Evolutionary conservation across 2,797 vertebrate species (phyloP), one percentile per base, ranked within the genome.

Genomic region (Amblyraja radiata): DNA sequence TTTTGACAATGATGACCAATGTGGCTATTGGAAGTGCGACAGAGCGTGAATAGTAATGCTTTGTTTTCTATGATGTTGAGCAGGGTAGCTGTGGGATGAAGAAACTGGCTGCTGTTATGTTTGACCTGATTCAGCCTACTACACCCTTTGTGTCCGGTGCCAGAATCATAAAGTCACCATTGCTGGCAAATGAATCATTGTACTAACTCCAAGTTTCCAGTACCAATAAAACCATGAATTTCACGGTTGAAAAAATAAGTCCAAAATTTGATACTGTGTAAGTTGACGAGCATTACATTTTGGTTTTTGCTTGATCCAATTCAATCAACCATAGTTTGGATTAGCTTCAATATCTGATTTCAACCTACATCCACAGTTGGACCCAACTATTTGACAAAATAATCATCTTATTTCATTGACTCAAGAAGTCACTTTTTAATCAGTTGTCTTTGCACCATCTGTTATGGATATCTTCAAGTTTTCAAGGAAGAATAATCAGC

Each of bases 201-300:
- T 76, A 71, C 71, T 71, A 58, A 23, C 71, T 92, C 90, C 90
- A 92, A 92, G 90, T 92, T 92, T 92, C 90, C 90, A 92, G 46
- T n/a, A 39, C 39, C 90, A 73, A 76, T 73, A 91, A 90, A 92
- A 76, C 68, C 39, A 91, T 90, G 16, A 68, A 36, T 90, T 90
- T n/a, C 86, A 91, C 88, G 39, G 74, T 92, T 58, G 6, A 92
- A 46, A 76, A 92, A n/a, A 74, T 74, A 92, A 92, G 54, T n/a
- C 90, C 76, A 92, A 76, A n/a, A 76, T 10, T 63, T 68, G 63
- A 88, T 36, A 32, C 46, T 46, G 6, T 46, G 36, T 71, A 92
- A 92, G 36, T 21, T 68, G 74, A 91, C 23, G 36, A 71, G 71
- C 18, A 71, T 10, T 68, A 74, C 5, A 16, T 23, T 36, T 92